Evolutionary conservation across 30 jellyfish, hydroid and myxozoan species (phyloP).

Genomic region (Pseudorhiza aurosa): DNA sequence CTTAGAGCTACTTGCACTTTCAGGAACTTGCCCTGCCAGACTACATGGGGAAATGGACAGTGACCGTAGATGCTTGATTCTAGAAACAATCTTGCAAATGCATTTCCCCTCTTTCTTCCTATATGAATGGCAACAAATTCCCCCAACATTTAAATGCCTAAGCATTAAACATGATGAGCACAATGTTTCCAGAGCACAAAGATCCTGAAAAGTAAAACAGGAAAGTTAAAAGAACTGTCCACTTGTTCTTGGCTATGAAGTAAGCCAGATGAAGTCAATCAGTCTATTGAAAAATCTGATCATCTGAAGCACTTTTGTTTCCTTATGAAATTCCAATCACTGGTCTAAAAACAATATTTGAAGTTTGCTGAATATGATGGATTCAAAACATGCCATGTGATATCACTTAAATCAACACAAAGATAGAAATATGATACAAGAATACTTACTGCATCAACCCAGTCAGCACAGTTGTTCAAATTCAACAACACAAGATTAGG

Average conservation of each 20-base stretch:
- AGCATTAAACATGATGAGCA: slow-evolving; percentile 65
- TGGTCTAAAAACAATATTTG: too few relatives aligned
- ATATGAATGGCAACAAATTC: slow-evolving; percentile 82
- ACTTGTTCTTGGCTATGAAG: too few relatives aligned
- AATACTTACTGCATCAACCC: slow-evolving; percentile 91
- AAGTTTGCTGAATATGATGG: too few relatives aligned
- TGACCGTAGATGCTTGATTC: slow-evolving; percentile 56
- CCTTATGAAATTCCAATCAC: too few relatives aligned
- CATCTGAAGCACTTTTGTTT: too few relatives aligned
- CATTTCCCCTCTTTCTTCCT: slow-evolving; percentile 13
- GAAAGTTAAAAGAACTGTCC: background rate
- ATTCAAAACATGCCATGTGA: too few relatives aligned
- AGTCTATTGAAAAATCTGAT: too few relatives aligned
- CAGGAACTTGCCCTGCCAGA: slow-evolving; percentile 33
- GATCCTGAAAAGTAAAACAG: slow-evolving; percentile 59
- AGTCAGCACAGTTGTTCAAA: slow-evolving; percentile 78
- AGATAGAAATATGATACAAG: background rate
- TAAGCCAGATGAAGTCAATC: too few relatives aligned
- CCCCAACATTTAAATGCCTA: slow-evolving; percentile 72
- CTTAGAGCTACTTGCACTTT: background rate
- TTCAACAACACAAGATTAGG: slow-evolving; percentile 69
- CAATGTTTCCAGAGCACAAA: slow-evolving; percentile 80
- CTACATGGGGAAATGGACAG: slow-evolving; percentile 87
- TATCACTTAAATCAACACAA: background rate
- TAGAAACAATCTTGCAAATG: slow-evolving; percentile 50